A percentile compares a stretch with the other conserved stretches of the same genome.
These are phyloP conservation scores for Pharmacophagus antenor DNA, from an alignment of 2,888 invertebrate species.

Conservation along the genomic window DNA sequence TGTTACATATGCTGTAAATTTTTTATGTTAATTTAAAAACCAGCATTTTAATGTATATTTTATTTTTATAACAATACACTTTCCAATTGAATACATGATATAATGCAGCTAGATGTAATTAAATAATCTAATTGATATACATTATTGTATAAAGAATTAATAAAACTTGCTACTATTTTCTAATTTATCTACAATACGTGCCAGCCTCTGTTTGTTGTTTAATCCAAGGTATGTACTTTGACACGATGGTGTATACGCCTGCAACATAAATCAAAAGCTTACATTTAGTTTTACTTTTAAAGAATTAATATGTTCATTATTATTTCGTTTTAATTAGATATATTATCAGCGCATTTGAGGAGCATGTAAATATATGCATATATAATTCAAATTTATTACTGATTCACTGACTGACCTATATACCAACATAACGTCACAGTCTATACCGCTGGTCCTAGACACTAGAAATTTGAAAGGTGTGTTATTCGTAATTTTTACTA, in stretches of 20 bases:
- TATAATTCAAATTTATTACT: too few species aligned
- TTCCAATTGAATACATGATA: slow-evolving; percentile 4
- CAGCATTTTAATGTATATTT: background rate
- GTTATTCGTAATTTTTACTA: too few species aligned
- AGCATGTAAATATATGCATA: too few species aligned
- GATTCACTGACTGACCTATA: too few species aligned
- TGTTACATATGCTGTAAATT: background rate
- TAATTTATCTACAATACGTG: slow-evolving; percentile 59
- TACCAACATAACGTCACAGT: too few species aligned
- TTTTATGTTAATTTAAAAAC: background rate
- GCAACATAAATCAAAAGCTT: slow-evolving; percentile 39
- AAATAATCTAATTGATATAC: background rate
- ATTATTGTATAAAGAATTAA: slow-evolving; percentile 9
- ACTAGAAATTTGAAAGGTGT: too few species aligned
- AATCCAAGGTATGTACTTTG: slow-evolving; percentile 78
- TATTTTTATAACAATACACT: slow-evolving; percentile 16
- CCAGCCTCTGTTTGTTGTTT: slow-evolving; percentile 61
- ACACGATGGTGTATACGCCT: slow-evolving; percentile 82
- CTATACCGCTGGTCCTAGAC: too few species aligned
- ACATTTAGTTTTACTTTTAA: background rate
- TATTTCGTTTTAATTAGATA: too few species aligned
- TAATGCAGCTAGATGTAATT: background rate
- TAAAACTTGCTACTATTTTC: slow-evolving; percentile 23
- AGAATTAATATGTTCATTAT: background rate
- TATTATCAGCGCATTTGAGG: too few species aligned